phyloP scores from a whole-genome alignment of 2,888 invertebrate species.

The Craniophora ligustri region DNA sequence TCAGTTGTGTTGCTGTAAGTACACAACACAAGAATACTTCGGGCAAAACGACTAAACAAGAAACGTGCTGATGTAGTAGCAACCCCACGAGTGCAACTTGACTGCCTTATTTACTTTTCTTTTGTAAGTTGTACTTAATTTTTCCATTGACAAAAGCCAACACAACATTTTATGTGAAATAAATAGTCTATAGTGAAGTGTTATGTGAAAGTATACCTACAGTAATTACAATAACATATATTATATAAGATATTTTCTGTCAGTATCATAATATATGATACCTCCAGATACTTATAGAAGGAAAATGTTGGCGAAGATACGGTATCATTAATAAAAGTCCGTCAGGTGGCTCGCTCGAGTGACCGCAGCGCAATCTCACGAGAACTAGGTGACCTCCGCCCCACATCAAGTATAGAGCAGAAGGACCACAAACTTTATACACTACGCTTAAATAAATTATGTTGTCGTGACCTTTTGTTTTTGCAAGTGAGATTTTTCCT shows the following conservation, averaged over 20 bases:
- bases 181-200: not conserved
- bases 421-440: slow-evolving; percentile 1
- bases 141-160: too few species aligned
- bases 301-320: not conserved
- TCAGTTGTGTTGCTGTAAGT: not conserved
- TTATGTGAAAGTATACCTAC: not conserved
- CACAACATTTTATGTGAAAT: too few species aligned
- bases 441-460: too few species aligned
- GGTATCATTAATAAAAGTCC: slow-evolving; percentile 17
- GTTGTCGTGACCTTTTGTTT: too few species aligned
- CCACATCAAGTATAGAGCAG: not conserved
- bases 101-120: too few species aligned
- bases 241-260: not conserved
- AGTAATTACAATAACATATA: too few species aligned
- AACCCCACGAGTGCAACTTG: too few species aligned
- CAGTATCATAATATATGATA: not conserved
- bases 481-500: too few species aligned
- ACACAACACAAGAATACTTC: not conserved
- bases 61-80: too few species aligned
- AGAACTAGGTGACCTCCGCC: not conserved
- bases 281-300: not conserved
- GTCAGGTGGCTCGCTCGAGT: slow-evolving; percentile 10
- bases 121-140: too few species aligned
- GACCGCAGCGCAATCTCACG: slow-evolving; percentile 21
- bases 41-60: not conserved